Evolutionary conservation across 2,113 vertebrate species (phyloP).

Genomic region (Redunca redunca): DNA sequence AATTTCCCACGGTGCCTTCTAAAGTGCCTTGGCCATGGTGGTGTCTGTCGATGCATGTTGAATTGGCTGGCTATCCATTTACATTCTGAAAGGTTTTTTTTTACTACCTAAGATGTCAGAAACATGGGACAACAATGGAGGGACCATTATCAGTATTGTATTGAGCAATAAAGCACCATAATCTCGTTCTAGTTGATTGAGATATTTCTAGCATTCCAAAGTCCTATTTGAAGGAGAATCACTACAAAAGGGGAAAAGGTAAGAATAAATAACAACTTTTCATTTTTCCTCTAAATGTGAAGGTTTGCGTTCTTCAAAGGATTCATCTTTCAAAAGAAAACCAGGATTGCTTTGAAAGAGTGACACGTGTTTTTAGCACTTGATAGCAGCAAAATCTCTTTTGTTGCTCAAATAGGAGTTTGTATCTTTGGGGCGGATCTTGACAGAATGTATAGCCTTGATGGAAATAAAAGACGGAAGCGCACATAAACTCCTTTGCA

Average conservation of each 20-base stretch:
- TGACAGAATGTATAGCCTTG: slow-evolving; percentile 65
- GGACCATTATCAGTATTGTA: background rate
- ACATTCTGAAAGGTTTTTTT: background rate
- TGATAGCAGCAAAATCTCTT: slow-evolving; percentile 18
- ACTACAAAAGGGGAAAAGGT: slow-evolving; percentile 15
- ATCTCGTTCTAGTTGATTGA: background rate
- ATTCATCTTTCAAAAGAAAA: slow-evolving; percentile 58
- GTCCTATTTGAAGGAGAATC: background rate
- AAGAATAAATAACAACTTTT: background rate
- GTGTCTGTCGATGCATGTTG: background rate
- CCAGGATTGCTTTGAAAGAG: slow-evolving; percentile 60
- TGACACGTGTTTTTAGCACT: slow-evolving; percentile 45
- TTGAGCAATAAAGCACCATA: background rate
- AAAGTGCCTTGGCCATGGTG: background rate
- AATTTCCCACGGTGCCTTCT: background rate
- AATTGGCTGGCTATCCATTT: background rate
- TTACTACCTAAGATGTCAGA: background rate
- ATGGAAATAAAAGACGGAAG: slow-evolving; percentile 71
- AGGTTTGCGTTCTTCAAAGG: slow-evolving; percentile 51
- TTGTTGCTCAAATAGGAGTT: slow-evolving; percentile 64
- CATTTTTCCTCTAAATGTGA: background rate
- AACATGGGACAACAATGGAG: background rate
- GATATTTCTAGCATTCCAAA: background rate
- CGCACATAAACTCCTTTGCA: slow-evolving; percentile 58
- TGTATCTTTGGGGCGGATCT: slow-evolving; percentile 57